Evolutionary conservation across 2,888 invertebrate genomes (phyloP).

Genomic region (Drosophila recens): DNA sequence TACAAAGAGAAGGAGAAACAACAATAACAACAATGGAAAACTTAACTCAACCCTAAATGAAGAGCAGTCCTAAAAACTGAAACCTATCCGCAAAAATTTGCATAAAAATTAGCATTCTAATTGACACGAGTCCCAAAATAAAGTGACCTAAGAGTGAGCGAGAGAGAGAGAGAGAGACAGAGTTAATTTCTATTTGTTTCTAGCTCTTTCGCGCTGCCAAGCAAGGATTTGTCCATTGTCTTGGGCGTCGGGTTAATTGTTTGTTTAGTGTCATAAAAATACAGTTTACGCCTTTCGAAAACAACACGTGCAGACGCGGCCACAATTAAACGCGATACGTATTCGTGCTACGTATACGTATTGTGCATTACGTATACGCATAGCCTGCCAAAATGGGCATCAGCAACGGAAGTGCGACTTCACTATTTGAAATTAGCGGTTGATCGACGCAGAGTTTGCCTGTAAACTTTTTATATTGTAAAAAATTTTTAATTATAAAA

Average conservation of each 20-base stretch:
- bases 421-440: too few species aligned
- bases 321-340: conserved; percentile 50
- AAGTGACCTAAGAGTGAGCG: conserved; percentile 50
- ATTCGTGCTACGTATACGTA: conserved; percentile 35
- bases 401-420: too few species aligned
- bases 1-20: neutral
- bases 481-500: too few species aligned
- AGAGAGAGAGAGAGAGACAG: neutral
- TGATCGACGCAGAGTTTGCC: too few species aligned
- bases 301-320: conserved; percentile 67
- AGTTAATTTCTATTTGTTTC: neutral
- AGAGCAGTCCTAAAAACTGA: conserved; percentile 17
- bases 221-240: conserved; percentile 11
- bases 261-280: conserved; percentile 78
- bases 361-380: conserved; percentile 22
- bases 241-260: conserved; percentile 70
- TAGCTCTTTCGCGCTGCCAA: neutral
- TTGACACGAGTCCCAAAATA: conserved; percentile 74
- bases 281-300: conserved; percentile 76
- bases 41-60: conserved; percentile 35
- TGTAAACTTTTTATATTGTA: too few species aligned
- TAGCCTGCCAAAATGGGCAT: neutral
- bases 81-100: conserved; percentile 74
- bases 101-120: conserved; percentile 81
- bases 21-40: conserved; percentile 16